A percentile compares a stretch with the other conserved stretches of the same genome.
phyloP scores from a whole-genome alignment of 2,888 invertebrate genomes.

The Euphydryas editha region DNA sequence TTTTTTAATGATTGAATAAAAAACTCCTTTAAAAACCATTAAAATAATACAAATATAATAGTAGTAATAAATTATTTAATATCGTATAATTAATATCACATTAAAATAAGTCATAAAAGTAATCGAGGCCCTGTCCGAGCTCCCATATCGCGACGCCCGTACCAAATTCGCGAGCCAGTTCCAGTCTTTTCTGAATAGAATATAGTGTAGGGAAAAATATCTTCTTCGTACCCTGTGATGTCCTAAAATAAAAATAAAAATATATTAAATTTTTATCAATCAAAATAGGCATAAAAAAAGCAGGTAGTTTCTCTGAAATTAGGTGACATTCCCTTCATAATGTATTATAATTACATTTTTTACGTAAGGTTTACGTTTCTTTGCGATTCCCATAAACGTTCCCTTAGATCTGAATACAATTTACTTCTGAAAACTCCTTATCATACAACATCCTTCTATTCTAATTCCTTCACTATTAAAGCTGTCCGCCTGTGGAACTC shows the following conservation, averaged over 20 bases:
- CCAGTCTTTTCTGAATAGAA: constrained; percentile 91
- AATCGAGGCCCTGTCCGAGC: constrained; percentile 97
- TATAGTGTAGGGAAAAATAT: constrained; percentile 95
- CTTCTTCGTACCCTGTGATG: constrained; percentile 87
- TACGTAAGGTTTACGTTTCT: too few species aligned
- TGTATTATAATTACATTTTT: too few species aligned
- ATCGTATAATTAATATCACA: constrained; percentile 69
- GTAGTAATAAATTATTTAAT: constrained; percentile 53
- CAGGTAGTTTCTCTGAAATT: too few species aligned
- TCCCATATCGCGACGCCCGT: constrained; percentile 97
- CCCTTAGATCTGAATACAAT: too few species aligned
- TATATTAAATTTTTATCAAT: neutral
- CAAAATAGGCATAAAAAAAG: too few species aligned
- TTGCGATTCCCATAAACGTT: too few species aligned
- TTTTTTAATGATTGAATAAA: neutral
- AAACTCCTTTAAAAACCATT: neutral
- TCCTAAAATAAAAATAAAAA: constrained; percentile 79
- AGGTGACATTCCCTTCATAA: too few species aligned
- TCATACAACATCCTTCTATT: too few species aligned
- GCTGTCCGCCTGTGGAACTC: too few species aligned
- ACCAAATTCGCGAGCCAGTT: constrained; percentile 90
- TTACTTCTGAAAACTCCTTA: too few species aligned
- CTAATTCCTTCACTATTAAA: too few species aligned
- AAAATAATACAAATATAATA: constrained; percentile 15
- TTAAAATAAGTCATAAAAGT: constrained; percentile 91